Percentiles rank a stretch among this genome's conserved stretches.
phyloP scores from a whole-genome alignment of 2,113 vertebrate species.

The Anas platyrhynchos region DNA sequence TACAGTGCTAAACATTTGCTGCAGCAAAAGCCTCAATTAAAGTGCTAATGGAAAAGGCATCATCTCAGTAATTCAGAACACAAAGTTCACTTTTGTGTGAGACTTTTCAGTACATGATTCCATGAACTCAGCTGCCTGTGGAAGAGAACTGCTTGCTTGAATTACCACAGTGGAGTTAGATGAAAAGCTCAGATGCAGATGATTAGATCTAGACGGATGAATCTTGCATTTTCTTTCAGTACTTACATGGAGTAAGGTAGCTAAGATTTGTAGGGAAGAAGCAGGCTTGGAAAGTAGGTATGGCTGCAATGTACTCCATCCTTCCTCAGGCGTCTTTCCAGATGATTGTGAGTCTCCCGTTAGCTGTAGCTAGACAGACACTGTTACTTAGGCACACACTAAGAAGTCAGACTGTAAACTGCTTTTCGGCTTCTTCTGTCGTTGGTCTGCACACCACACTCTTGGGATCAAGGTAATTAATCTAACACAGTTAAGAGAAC shows the following conservation, averaged over 20 bases:
- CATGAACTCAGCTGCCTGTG: neutral
- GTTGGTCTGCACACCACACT: rapidly evolving
- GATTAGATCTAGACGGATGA: neutral
- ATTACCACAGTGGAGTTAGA: neutral
- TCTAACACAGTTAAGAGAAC: neutral
- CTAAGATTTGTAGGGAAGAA: neutral
- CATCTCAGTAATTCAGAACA: neutral
- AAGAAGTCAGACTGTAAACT: neutral
- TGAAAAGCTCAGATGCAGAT: neutral
- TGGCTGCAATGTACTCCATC: neutral
- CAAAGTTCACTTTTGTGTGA: neutral
- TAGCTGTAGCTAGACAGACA: neutral
- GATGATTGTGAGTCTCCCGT: neutral
- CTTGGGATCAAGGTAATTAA: neutral
- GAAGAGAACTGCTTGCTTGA: neutral
- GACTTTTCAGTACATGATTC: neutral
- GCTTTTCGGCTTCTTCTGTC: neutral
- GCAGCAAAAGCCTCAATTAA: conserved; percentile 20
- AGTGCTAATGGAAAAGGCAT: neutral
- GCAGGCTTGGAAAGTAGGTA: neutral
- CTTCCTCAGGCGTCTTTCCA: neutral
- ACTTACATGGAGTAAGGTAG: neutral
- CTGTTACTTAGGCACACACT: neutral
- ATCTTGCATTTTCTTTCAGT: neutral
- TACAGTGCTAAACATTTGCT: neutral